Percentiles rank a stretch among this genome's conserved stretches.
Conservation (phyloP, 2,113 vertebrate genomes). For the Thinocorus orbignyianus region DNA sequence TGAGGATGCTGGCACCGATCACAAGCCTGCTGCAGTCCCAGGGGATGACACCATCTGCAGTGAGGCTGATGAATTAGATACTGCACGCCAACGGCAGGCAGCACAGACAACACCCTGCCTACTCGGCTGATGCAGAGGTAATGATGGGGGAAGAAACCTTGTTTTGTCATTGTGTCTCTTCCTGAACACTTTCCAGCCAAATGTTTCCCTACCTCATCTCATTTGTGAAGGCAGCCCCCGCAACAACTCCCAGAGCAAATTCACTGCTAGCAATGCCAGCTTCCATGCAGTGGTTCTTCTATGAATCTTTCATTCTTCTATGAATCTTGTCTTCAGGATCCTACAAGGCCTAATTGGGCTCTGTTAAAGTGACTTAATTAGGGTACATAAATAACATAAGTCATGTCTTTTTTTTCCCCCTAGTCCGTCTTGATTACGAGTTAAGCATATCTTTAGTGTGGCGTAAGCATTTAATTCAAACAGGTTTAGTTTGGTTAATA, state of each 20-base stretch:
- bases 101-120: conserved; percentile 46
- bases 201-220: not conserved
- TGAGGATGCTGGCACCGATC: conserved; percentile 40
- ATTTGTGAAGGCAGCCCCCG: not conserved
- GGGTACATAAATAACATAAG: not conserved
- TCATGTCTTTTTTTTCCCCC: not conserved
- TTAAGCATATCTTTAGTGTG: not conserved
- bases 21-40: not conserved
- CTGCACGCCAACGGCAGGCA: not conserved
- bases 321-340: not conserved
- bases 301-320: not conserved
- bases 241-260: not conserved
- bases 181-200: not conserved
- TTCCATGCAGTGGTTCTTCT: not conserved
- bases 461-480: not conserved
- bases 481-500: not conserved
- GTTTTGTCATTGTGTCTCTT: not conserved
- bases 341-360: not conserved
- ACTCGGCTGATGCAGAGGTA: conserved; percentile 19
- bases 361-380: not conserved
- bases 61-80: conserved; percentile 52
- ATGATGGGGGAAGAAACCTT: conserved; percentile 42
- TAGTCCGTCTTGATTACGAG: not conserved
- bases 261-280: not conserved
- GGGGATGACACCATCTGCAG: conserved; percentile 70